These are phyloP conservation scores for Melanotaenia maccullochi DNA, from an alignment of 2,797 vertebrate species.

Conservation along the genomic window DNA sequence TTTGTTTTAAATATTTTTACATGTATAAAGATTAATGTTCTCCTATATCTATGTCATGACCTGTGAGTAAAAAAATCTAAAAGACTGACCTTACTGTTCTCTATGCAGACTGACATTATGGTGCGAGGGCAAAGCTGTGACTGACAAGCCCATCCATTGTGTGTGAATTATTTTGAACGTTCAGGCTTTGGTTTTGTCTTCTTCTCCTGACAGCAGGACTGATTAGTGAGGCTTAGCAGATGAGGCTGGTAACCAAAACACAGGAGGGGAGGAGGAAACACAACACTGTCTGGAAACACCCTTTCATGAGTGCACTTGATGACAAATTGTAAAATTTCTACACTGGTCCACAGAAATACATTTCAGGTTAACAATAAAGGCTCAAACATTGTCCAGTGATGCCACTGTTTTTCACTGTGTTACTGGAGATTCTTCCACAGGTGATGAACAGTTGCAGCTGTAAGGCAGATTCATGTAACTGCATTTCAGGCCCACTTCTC, in stretches of 20 bases:
- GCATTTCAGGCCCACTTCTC: too few relatives aligned
- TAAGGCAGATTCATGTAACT: too few relatives aligned
- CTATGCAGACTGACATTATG: not conserved
- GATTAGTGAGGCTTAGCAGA: conserved; percentile 66
- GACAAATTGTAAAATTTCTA: too few relatives aligned
- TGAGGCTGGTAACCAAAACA: conserved; percentile 73
- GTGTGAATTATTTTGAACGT: conserved; percentile 8
- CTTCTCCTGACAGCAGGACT: conserved; percentile 42
- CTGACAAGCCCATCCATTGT: conserved; percentile 25
- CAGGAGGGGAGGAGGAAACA: conserved; percentile 64
- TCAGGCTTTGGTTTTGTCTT: conserved; percentile 37
- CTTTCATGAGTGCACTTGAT: conserved; percentile 20
- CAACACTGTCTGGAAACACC: conserved; percentile 59
- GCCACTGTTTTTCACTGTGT: too few relatives aligned
- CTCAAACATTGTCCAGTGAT: too few relatives aligned
- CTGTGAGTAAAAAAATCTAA: not conserved
- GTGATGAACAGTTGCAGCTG: too few relatives aligned
- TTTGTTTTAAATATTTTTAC: not conserved
- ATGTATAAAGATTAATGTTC: not conserved
- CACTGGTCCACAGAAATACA: too few relatives aligned
- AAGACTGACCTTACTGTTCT: not conserved
- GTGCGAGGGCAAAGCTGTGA: not conserved
- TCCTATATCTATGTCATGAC: not conserved
- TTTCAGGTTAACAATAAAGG: too few relatives aligned
- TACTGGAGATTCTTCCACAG: too few relatives aligned